A percentile compares a stretch with the other conserved stretches of the same genome.
These are phyloP conservation scores for Pterostichus madidus DNA, from an alignment of 2,888 invertebrate species.

Conservation along the genomic window DNA sequence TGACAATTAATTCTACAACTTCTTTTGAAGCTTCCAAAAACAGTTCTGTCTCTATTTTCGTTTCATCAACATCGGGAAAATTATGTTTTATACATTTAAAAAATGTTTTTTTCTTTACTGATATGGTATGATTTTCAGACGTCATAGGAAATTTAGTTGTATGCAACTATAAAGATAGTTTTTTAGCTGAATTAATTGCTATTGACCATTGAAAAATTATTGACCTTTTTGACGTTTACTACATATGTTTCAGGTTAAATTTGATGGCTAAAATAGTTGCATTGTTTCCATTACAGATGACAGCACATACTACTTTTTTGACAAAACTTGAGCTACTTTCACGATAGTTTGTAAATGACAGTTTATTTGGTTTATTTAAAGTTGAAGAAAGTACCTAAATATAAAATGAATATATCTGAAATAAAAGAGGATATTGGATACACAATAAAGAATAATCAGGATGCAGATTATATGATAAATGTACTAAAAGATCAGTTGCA, in stretches of 20 bases:
- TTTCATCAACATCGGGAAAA: constrained; percentile 80
- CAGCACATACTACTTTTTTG: no score
- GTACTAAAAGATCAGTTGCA: constrained; percentile 46
- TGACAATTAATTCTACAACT: constrained; percentile 83
- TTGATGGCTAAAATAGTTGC: no score
- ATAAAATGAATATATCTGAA: constrained; percentile 31
- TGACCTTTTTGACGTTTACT: constrained; percentile 18
- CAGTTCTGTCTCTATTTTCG: constrained; percentile 80
- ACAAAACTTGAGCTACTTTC: no score
- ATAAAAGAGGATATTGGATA: constrained; percentile 32
- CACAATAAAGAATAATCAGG: constrained; percentile 53
- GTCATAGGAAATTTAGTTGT: constrained; percentile 19
- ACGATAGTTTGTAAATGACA: no score
- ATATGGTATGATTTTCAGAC: constrained; percentile 1
- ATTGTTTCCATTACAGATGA: no score
- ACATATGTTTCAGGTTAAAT: no score
- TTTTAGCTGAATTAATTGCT: background rate
- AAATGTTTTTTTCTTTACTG: constrained; percentile 50
- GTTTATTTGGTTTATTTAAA: no score
- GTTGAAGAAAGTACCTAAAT: no score
- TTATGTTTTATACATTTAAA: constrained; percentile 69
- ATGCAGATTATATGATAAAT: constrained; percentile 57
- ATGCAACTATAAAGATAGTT: background rate
- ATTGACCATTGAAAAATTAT: constrained; percentile 4
- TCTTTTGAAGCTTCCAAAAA: constrained; percentile 83